Conservation (phyloP, 2,797 vertebrate species). For the Anabas testudineus region DNA sequence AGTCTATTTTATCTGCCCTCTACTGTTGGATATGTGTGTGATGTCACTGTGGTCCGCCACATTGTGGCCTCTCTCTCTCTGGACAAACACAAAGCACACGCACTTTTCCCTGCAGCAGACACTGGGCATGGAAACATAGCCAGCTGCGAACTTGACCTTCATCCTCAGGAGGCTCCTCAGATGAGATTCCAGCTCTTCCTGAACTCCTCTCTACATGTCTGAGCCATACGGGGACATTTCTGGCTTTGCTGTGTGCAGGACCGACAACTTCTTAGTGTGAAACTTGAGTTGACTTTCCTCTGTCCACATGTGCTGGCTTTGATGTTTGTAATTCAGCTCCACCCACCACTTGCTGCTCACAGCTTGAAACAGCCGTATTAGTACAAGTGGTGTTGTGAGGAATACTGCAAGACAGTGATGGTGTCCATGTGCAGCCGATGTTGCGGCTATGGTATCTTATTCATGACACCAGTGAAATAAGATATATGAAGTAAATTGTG, state of each 20-base stretch:
- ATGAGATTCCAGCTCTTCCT: slow-evolving; percentile 69
- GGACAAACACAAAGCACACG: slow-evolving; percentile 29
- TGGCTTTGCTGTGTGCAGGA: slow-evolving; percentile 41
- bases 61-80: slow-evolving; percentile 29
- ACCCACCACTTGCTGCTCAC: slow-evolving; percentile 67
- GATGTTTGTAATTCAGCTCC: slow-evolving; percentile 62
- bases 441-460: neutral
- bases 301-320: slow-evolving; percentile 67
- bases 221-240: slow-evolving; percentile 37
- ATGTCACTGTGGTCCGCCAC: slow-evolving; percentile 65
- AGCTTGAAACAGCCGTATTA: slow-evolving; percentile 62
- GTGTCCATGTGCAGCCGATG: slow-evolving; percentile 55
- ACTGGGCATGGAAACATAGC: slow-evolving; percentile 52
- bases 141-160: slow-evolving; percentile 66
- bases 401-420: slow-evolving; percentile 39
- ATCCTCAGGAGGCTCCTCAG: slow-evolving; percentile 53
- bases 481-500: too few species aligned
- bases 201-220: slow-evolving; percentile 45
- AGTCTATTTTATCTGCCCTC: slow-evolving; percentile 51
- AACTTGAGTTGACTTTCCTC: slow-evolving; percentile 49
- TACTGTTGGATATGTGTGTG: slow-evolving; percentile 49
- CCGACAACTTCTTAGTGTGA: slow-evolving; percentile 40
- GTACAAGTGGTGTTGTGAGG: slow-evolving; percentile 46
- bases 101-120: slow-evolving; percentile 28
- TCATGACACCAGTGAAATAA: too few species aligned